These are phyloP conservation scores for Agelas oroides DNA, from an alignment of 37 sponge, comb jelly and placozoan genomes.

Conservation along the genomic window DNA sequence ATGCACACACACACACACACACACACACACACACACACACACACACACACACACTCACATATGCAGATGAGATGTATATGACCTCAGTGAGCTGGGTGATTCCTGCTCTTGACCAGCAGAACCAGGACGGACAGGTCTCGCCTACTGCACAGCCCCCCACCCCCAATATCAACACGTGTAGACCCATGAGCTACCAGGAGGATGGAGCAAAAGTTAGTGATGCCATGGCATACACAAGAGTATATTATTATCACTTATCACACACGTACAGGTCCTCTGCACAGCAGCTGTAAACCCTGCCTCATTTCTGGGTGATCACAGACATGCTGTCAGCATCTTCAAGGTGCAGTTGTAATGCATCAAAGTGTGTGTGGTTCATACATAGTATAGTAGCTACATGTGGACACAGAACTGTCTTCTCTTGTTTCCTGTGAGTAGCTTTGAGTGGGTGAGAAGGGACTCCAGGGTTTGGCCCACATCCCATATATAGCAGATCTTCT, in stretches of 20 bases:
- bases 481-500: no score
- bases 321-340: conserved; percentile 30
- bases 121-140: neutral
- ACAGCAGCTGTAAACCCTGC: conserved; percentile 78
- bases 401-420: no score
- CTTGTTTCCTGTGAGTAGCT: no score
- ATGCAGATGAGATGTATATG: conserved; percentile 59
- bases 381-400: no score
- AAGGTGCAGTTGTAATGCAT: conserved; percentile 22
- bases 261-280: conserved; percentile 65
- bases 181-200: conserved; percentile 86
- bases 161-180: conserved; percentile 79
- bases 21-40: no score
- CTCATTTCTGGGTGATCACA: conserved; percentile 55
- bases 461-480: no score
- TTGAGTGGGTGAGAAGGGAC: no score
- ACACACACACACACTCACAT: no score
- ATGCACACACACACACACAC: no score
- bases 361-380: no score
- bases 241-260: neutral
- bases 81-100: conserved; percentile 68
- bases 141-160: conserved; percentile 7
- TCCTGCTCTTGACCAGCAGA: conserved; percentile 22
- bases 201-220: conserved; percentile 79
- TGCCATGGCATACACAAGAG: neutral